Percentiles rank a stretch among this genome's conserved stretches.
Evolutionary conservation across 2,888 invertebrate species (phyloP).

Genomic region (Liposcelis brunnea): DNA sequence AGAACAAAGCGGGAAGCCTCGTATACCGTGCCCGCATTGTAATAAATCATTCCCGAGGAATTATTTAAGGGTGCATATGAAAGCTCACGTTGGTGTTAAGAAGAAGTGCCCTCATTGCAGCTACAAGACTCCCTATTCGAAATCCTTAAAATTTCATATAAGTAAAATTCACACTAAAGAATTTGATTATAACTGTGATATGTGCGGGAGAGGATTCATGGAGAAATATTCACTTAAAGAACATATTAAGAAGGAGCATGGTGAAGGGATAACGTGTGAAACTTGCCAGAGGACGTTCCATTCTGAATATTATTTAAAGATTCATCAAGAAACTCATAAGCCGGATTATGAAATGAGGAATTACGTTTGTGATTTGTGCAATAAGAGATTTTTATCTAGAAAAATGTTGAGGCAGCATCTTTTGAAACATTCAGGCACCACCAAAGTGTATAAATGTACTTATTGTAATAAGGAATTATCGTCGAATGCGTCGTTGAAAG

Average conservation of each 20-base stretch:
- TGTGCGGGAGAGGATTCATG: not conserved
- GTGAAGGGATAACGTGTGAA: not conserved
- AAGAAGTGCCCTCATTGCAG: not conserved
- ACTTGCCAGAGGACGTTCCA: not conserved
- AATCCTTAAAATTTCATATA: not conserved
- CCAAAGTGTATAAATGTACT: constrained; percentile 10
- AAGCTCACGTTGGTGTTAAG: not conserved
- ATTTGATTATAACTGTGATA: not conserved
- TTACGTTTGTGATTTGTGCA: constrained; percentile 3
- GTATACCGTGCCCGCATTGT: not conserved
- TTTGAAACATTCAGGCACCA: not conserved
- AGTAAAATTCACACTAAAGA: not conserved
- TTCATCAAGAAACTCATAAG: not conserved
- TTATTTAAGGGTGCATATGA: not conserved
- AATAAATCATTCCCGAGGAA: not conserved
- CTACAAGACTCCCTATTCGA: not conserved
- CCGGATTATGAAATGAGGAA: constrained; percentile 3
- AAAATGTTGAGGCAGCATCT: constrained; percentile 2
- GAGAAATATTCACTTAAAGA: not conserved
- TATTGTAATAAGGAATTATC: constrained; percentile 12
- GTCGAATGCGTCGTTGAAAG: constrained; percentile 10
- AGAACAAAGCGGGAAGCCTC: not conserved
- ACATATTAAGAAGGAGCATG: not conserved
- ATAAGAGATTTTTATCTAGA: not conserved
- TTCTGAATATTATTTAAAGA: not conserved